Evolutionary conservation across 2,113 vertebrate species (phyloP).

Genomic region (Tricholaema leucomelas): DNA sequence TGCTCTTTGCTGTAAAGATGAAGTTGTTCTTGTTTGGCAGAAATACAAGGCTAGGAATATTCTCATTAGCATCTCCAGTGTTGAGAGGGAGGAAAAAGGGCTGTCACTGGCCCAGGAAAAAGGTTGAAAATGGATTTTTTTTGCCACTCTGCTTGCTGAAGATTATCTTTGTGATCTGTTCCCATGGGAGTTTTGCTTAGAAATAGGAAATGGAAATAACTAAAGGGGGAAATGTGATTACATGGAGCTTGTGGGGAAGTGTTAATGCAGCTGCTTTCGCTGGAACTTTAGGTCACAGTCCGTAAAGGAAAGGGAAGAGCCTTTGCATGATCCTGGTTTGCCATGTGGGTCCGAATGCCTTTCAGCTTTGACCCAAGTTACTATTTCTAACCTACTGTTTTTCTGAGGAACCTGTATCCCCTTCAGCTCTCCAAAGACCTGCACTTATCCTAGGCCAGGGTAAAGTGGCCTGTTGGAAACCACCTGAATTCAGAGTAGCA

Average conservation of each 20-base stretch:
- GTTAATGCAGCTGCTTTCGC: not conserved
- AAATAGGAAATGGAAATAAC: slow-evolving; percentile 17
- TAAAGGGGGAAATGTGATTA: not conserved
- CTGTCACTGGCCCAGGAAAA: not conserved
- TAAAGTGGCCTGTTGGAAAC: not conserved
- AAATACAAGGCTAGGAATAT: not conserved
- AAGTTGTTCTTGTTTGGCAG: not conserved
- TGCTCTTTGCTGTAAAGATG: not conserved
- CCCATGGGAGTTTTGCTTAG: not conserved
- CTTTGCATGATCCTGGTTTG: not conserved
- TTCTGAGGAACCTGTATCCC: not conserved
- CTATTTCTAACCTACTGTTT: not conserved
- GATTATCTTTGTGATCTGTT: not conserved
- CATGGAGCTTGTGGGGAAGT: not conserved
- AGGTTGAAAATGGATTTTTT: not conserved
- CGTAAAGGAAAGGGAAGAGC: not conserved
- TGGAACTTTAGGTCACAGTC: not conserved
- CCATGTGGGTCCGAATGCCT: not conserved
- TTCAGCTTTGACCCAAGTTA: not conserved
- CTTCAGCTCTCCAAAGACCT: not conserved
- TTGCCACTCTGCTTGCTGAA: not conserved
- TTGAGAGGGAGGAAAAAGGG: not conserved
- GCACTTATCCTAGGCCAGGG: not conserved
- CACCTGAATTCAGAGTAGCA: not conserved
- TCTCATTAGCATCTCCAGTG: not conserved